These are phyloP conservation scores for Cherax quadricarinatus DNA, from an alignment of 1,140 invertebrate genomes.

Conservation along the genomic window DNA sequence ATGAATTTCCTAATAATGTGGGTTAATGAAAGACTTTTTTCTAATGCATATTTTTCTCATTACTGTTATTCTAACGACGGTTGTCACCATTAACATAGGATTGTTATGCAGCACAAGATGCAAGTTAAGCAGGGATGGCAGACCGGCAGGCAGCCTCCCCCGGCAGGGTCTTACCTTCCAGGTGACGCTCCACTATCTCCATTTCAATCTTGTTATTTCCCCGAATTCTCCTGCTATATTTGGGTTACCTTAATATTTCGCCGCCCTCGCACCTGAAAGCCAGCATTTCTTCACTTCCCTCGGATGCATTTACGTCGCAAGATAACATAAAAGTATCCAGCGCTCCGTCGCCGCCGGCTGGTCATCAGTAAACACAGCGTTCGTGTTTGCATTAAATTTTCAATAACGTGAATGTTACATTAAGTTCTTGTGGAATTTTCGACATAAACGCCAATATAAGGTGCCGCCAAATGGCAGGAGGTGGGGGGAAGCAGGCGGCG, in stretches of 20 bases:
- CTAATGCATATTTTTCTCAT: too few relatives aligned
- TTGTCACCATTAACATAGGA: too few relatives aligned
- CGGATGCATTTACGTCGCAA: background rate
- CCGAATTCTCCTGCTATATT: conserved; percentile 21
- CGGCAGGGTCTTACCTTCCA: background rate
- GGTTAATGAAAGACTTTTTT: too few relatives aligned
- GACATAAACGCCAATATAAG: conserved; percentile 66
- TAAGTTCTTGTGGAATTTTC: conserved; percentile 12
- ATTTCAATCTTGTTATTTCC: conserved; percentile 54
- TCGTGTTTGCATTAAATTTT: background rate
- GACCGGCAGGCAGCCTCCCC: background rate
- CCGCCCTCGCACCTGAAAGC: conserved; percentile 22
- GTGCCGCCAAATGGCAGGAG: conserved; percentile 30
- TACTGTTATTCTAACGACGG: too few relatives aligned
- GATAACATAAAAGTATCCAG: background rate
- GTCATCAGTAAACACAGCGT: background rate
- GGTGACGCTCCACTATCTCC: conserved; percentile 25
- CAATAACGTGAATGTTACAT: background rate
- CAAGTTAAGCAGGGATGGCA: background rate
- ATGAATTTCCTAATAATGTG: too few relatives aligned
- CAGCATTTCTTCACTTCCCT: conserved; percentile 12
- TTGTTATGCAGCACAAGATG: background rate
- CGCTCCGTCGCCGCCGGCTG: background rate
- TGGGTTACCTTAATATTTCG: conserved; percentile 52
- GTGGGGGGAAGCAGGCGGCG: conserved; percentile 22